Base-by-base conservation (phyloP, 2,113 vertebrate genomes). In the Salvelinus sp. region DNA sequence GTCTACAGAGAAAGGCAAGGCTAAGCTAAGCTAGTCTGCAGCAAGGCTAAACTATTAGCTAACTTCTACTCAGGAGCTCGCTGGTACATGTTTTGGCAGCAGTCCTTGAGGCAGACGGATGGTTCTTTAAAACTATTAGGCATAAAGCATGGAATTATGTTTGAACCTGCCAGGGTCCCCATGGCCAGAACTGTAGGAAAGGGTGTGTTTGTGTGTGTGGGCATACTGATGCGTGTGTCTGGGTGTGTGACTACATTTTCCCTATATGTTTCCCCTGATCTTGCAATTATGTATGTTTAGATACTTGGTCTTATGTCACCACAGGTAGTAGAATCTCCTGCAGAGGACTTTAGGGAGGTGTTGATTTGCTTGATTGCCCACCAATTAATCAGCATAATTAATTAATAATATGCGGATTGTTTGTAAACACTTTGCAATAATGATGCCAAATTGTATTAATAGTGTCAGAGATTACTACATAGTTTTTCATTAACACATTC, bases 381-480 rank as follows among this genome's bases (percentile, higher is more conserved):
- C 13, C 25, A 28, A 66, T 28, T 6, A 28, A 30, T 18, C 12
- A 16, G 64, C 25, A 16, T 54, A 18, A 18, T 18, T 50, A 50
- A 50, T 50, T 5, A 54, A 54, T 54, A 18, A 18, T 18, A 64
- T 25, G 1, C 62, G 1, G 23, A 13, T 64, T 22, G 25, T 64
- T 27, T 23, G 48, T 12, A 47, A 50, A 18, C 27, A 22, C n/a
- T 72, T 50, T n/a, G n/a, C 95, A 90, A 89, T 25, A 25, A 65
- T 6, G 9, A 20, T 13, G 14, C 62, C 23, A 72, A 4, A 72
- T 18, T 13, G 20, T 1, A 54, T 54, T 13, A 54, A 54, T 18
- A 3, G 3, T 54, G 12, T 14, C 50, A 54, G 50, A 54, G 50
- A 54, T 54, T 54, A 44, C 10, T 44, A 44, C 9, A 44, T 44